A percentile compares a stretch with the other conserved stretches of the same genome.
phyloP scores from a whole-genome alignment of 2,113 vertebrate genomes.

The Budorcas taxicolor region DNA sequence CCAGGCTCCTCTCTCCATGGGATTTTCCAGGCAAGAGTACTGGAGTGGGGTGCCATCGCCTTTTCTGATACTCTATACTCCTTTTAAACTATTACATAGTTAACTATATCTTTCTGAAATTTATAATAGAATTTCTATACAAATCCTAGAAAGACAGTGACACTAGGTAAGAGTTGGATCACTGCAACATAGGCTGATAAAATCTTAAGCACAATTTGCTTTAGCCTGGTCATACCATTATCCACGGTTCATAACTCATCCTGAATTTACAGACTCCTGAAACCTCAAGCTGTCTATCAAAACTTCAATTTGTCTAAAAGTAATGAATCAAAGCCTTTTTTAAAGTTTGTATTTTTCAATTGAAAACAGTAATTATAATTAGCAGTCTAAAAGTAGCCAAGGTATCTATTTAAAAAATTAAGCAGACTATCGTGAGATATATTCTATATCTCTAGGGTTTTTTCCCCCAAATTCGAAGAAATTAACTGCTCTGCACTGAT shows the following conservation, averaged over 20 bases:
- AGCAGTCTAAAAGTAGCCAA: slow-evolving; percentile 4
- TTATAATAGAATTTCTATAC: neutral
- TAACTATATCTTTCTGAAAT: neutral
- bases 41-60: no score
- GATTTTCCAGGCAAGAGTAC: no score
- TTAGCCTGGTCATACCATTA: neutral
- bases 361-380: slow-evolving; percentile 54
- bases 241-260: neutral
- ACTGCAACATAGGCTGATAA: slow-evolving; percentile 4
- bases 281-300: slow-evolving; percentile 8
- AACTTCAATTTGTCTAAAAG: slow-evolving; percentile 44
- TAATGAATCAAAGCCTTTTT: slow-evolving; percentile 56
- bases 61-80: neutral
- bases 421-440: neutral
- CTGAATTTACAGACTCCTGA: slow-evolving; percentile 59
- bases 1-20: no score
- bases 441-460: neutral
- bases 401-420: neutral
- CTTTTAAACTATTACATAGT: neutral
- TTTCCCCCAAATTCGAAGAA: neutral
- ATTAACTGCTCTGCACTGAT: neutral
- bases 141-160: neutral
- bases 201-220: slow-evolving; percentile 47
- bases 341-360: slow-evolving; percentile 48
- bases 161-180: slow-evolving; percentile 14